These are phyloP conservation scores for Hemicrepidius hirtus DNA, from an alignment of 2,888 invertebrate species.

Conservation along the genomic window DNA sequence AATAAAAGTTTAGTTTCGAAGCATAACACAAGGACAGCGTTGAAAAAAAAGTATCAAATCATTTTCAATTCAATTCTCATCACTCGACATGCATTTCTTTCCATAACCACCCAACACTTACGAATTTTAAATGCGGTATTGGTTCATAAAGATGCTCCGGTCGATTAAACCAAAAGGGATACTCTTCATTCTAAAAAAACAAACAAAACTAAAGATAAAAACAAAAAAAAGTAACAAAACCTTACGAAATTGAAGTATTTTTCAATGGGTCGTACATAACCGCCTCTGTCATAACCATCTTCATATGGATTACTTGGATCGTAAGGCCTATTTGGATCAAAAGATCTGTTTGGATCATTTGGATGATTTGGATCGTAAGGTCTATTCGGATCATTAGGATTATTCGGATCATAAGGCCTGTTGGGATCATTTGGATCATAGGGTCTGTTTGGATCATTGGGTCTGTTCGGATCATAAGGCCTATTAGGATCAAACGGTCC, in stretches of 20 bases:
- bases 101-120: slow-evolving; percentile 70
- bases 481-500: slow-evolving; percentile 34
- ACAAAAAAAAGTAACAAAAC: slow-evolving; percentile 54
- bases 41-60: too few species aligned
- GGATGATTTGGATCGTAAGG: slow-evolving; percentile 33
- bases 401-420: slow-evolving; percentile 22
- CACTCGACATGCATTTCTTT: not conserved
- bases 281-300: slow-evolving; percentile 1
- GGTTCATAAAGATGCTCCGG: slow-evolving; percentile 77
- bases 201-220: slow-evolving; percentile 21
- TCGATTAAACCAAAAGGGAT: slow-evolving; percentile 86
- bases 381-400: slow-evolving; percentile 42
- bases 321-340: slow-evolving; percentile 33
- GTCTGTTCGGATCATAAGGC: slow-evolving; percentile 38
- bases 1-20: too few species aligned
- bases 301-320: slow-evolving; percentile 39
- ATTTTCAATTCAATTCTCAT: too few species aligned
- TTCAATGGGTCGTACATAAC: slow-evolving; percentile 72
- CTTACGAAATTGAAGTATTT: slow-evolving; percentile 85
- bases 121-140: slow-evolving; percentile 83
- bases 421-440: slow-evolving; percentile 29
- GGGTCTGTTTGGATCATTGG: slow-evolving; percentile 17
- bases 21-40: too few species aligned
- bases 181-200: slow-evolving; percentile 82
- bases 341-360: slow-evolving; percentile 34